Evolutionary conservation across 2,888 invertebrate genomes (phyloP), one percentile per base, ranked within the genome.

Genomic region (Chloroclystis v-ata): DNA sequence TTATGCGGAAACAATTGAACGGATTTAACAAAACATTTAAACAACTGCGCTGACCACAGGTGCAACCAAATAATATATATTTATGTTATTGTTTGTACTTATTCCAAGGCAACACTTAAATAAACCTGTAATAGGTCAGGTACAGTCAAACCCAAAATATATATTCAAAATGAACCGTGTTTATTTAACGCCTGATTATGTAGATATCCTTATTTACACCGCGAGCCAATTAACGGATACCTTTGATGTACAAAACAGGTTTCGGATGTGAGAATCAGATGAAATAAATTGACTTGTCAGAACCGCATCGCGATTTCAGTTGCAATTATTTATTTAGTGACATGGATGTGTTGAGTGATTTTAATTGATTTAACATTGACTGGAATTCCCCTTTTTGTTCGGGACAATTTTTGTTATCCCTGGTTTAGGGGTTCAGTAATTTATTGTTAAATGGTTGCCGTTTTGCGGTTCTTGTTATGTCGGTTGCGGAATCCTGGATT

Each of bases 281-380:
- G 72, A 72, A 72, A 81, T 83, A 81, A 82, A 85, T 82, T 80
- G 72, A 81, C 75, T 69, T 76, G 80, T 82, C 80, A 69, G 69
- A 67, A 59, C 58, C 56, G 63, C 59, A 42, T 59, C 60, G 66
- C 64, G 60, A 67, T 72, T 73, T 71, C 68, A 70, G 72, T 59
- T 72, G 71, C 68, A 63, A 70, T 69, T 73, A 69, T 77, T 75
- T 77, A 69, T 69, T 62, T 67, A 63, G 66, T 61, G 50, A 46
- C 43, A 45, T 29, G 32, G 47, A 46, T 52, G 38, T 48, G 37
- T 42, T 28, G 43, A 46, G 46, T 33, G 37, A 40, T 37, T 47
- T 49, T 37, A 51, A 49, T 48, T 37, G 30, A 28, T 32, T 11
- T 30, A 16, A 32, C 30, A 37, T 35, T 35, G 35, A 24, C 35